A percentile compares a stretch with the other conserved stretches of the same genome.
Evolutionary conservation across 2,113 vertebrate genomes (phyloP).

Genomic region (Dolichotis patagonum): DNA sequence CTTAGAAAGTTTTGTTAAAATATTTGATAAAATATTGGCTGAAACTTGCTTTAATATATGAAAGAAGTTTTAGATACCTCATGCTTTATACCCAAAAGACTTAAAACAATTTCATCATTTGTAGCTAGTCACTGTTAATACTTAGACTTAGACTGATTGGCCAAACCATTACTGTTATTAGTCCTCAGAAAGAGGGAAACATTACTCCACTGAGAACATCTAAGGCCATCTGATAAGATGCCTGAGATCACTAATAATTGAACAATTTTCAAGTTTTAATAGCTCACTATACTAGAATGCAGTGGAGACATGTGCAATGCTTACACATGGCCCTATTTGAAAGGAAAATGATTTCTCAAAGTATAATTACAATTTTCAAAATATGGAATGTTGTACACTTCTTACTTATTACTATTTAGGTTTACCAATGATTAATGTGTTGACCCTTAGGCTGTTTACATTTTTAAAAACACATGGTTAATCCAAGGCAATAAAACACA

Average conservation of each 20-base stretch:
- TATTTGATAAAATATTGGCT: slow-evolving; percentile 61
- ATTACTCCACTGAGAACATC: slow-evolving; percentile 18
- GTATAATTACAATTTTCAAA: background rate
- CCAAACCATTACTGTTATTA: slow-evolving; percentile 42
- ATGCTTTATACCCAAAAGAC: slow-evolving; percentile 40
- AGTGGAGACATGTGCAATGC: background rate
- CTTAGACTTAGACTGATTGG: slow-evolving; percentile 67
- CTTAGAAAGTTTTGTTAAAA: slow-evolving; percentile 11
- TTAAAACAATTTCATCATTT: slow-evolving; percentile 61
- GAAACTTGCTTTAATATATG: slow-evolving; percentile 58
- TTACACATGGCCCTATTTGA: background rate
- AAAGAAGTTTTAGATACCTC: slow-evolving; percentile 53
- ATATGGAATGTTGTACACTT: background rate
- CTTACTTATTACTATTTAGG: background rate
- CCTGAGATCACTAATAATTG: slow-evolving; percentile 49
- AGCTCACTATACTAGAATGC: background rate
- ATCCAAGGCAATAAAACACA: background rate
- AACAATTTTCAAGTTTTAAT: slow-evolving; percentile 52
- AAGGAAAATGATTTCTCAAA: slow-evolving; percentile 30
- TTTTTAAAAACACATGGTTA: slow-evolving; percentile 38
- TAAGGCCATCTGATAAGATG: slow-evolving; percentile 30
- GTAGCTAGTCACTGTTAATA: slow-evolving; percentile 54
- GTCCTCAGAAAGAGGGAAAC: slow-evolving; percentile 49
- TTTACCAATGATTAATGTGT: slow-evolving; percentile 7
- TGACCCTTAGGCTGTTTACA: background rate